Conservation (phyloP, 2,888 invertebrate species). For the Ferrisia virgata region DNA sequence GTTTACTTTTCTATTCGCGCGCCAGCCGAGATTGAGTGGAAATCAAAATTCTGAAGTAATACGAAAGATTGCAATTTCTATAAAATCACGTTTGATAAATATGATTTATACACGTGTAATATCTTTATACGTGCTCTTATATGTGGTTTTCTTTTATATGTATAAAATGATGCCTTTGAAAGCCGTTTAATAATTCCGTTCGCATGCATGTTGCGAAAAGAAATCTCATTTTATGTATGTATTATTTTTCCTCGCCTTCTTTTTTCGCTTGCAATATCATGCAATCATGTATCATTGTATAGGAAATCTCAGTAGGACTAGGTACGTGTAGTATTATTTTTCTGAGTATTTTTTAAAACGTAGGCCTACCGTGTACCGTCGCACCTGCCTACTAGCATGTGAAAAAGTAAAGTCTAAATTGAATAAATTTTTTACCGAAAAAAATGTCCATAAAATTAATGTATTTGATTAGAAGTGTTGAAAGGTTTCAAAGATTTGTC, state of each 20-base stretch:
- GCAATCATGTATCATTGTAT: not conserved
- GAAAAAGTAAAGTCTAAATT: too few relatives aligned
- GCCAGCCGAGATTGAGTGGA: not conserved
- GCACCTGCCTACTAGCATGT: too few relatives aligned
- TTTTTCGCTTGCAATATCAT: not conserved
- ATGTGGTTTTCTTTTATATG: conserved; percentile 35
- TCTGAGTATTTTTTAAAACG: not conserved
- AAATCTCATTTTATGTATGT: conserved; percentile 14
- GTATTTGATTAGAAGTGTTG: too few relatives aligned
- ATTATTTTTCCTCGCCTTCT: conserved; percentile 24
- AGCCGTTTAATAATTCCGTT: conserved; percentile 35
- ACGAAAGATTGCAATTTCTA: conserved; percentile 36
- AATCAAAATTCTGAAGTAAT: conserved; percentile 4
- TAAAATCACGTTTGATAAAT: conserved; percentile 41
- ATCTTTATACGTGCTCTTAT: conserved; percentile 27
- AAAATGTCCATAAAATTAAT: too few relatives aligned
- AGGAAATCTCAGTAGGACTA: not conserved
- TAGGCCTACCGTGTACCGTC: too few relatives aligned
- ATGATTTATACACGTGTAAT: conserved; percentile 40
- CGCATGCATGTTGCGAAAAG: conserved; percentile 6
- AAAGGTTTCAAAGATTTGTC: too few relatives aligned
- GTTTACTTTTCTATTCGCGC: not conserved
- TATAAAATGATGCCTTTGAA: conserved; percentile 31
- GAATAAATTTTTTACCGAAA: too few relatives aligned
- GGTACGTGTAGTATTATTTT: not conserved